Evolutionary conservation across 2,797 vertebrate species (phyloP).

Genomic region (Siniperca undulata): DNA sequence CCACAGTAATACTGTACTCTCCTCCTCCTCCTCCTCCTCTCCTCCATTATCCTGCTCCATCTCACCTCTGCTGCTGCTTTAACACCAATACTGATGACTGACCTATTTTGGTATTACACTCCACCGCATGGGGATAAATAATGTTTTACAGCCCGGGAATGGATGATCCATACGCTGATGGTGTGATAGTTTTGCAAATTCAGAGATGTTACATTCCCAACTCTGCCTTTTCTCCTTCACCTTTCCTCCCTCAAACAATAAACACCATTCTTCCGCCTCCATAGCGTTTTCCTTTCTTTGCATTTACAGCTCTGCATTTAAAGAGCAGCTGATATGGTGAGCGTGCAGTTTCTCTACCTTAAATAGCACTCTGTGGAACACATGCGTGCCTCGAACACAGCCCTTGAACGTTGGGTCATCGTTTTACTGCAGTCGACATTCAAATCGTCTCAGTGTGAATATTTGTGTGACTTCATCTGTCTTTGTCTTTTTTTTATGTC

Average conservation of each 20-base stretch:
- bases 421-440: constrained; percentile 62
- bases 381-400: constrained; percentile 44
- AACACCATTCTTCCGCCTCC: constrained; percentile 69
- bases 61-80: constrained; percentile 42
- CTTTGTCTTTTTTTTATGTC: constrained; percentile 34
- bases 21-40: constrained; percentile 50
- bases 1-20: constrained; percentile 68
- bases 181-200: constrained; percentile 64
- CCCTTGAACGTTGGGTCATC: constrained; percentile 42
- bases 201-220: constrained; percentile 30
- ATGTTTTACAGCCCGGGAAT: constrained; percentile 45
- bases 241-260: constrained; percentile 61
- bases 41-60: constrained; percentile 65
- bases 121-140: constrained; percentile 29
- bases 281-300: constrained; percentile 69
- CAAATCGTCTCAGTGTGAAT: constrained; percentile 47
- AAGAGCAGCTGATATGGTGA: constrained; percentile 71
- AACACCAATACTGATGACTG: constrained; percentile 46
- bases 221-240: constrained; percentile 58
- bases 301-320: constrained; percentile 70
- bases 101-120: constrained; percentile 67
- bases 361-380: constrained; percentile 63
- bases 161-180: constrained; percentile 18
- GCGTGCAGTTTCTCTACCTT: constrained; percentile 66
- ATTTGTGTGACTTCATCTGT: constrained; percentile 27